phyloP scores from a whole-genome alignment of 2,888 invertebrate species.

The Tortrix viridana region DNA sequence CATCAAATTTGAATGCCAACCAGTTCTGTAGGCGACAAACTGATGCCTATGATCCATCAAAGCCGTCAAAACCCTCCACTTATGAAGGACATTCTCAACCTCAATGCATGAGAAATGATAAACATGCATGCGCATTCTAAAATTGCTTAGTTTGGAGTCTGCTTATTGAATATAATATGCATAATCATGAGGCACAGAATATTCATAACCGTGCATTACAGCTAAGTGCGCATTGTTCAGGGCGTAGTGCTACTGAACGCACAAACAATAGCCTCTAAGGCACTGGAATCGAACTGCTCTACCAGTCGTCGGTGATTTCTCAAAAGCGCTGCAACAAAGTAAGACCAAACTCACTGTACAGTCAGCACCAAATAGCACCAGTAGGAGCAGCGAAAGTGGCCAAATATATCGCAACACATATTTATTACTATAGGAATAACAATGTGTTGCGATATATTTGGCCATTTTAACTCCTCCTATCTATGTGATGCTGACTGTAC shows the following conservation, averaged over 20 bases:
- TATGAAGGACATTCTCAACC: constrained; percentile 41
- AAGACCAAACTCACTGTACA: neutral
- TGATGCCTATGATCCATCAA: constrained; percentile 65
- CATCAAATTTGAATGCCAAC: constrained; percentile 1
- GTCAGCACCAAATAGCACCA: too few species aligned
- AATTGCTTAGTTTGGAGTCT: constrained; percentile 49
- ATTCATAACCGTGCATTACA: constrained; percentile 53
- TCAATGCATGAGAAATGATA: constrained; percentile 17
- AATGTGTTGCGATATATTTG: too few species aligned
- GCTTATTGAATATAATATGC: constrained; percentile 46
- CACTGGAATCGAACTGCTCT: constrained; percentile 24
- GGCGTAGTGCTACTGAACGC: constrained; percentile 38
- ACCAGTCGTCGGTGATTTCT: constrained; percentile 13
- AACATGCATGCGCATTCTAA: constrained; percentile 30
- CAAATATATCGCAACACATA: too few species aligned
- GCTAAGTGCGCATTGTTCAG: constrained; percentile 50
- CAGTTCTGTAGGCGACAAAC: constrained; percentile 39
- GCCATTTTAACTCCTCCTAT: too few species aligned
- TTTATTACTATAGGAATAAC: too few species aligned
- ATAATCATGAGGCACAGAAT: constrained; percentile 51
- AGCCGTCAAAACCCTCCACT: constrained; percentile 56
- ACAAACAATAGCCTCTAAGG: constrained; percentile 48
- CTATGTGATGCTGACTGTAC: too few species aligned
- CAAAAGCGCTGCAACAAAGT: constrained; percentile 4
- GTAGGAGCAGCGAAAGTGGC: too few species aligned